Base-by-base conservation (phyloP, 2,113 vertebrate genomes). In the Lampris incognitus region DNA sequence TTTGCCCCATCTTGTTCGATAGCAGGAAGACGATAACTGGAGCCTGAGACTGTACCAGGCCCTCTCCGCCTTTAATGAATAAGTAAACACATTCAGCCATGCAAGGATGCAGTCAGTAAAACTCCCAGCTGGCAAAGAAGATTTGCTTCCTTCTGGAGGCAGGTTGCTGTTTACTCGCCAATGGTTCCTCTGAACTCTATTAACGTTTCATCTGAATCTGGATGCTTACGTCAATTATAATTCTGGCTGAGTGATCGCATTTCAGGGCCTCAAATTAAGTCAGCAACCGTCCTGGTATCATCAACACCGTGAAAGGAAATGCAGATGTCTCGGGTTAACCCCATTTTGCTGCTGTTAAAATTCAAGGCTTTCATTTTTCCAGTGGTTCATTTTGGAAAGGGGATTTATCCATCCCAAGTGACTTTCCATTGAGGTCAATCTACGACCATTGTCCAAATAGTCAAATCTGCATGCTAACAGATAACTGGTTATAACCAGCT, bases 41-140 rank as follows among this genome's bases (percentile, higher is more conserved):
- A 78, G 82, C 87, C 87, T 63, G 78, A 88, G 74, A 66, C 78
- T 76, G 55, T 42, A 42, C 36, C 76, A 1, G 67, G 64, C 65
- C 57, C 65, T 6, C 75, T 78, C 72, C 74, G 59, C 81, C 71
- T 74, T 24, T 82, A 69, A 93, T 94, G 87, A 93, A 92, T 93
- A 92, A 93, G 84, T 93, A 76, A 93, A 84, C 74, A 82, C 73
- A 49, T 66, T 78, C 77, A 86, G 78, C 48, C 72, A 69, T 82
- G 78, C 82, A 80, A 78, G 77, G 87, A 79, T 58, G 83, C 78
- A 85, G 77, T 72, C 46, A 1, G 72, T 79, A 68, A 85, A 83
- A 80, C 72, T 76, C 82, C 71, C 74, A 38, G 81, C 86, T 84
- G 52, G 79, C 69, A 83, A 67, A 63, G 68, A 74, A 81, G 79